Evolutionary conservation across 2,797 vertebrate species (phyloP), one percentile per base, ranked within the genome.

Genomic region (Sphaeramia orbicularis): DNA sequence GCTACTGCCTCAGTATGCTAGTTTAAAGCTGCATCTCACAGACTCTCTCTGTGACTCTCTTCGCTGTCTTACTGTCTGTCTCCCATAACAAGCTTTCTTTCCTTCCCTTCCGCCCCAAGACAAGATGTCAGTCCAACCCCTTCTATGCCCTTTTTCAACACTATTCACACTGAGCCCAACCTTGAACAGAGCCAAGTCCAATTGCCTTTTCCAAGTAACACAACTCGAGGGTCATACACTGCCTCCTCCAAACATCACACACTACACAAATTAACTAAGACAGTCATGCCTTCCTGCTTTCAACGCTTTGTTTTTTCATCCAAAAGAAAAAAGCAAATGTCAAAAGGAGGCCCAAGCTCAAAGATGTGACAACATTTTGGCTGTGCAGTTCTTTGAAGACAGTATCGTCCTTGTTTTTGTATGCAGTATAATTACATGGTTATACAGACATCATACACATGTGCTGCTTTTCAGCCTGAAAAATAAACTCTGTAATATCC

Each of bases 221-320:
- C 47, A 45, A 68, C 56, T 45, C 50, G 57, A 64, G 36, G 42
- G 35, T 72, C 51, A 55, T 10, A 43, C 8, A 14, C 38, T 64
- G 21, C 55, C 53, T 52, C 19, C 35, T 36, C 36, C 36, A 24
- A 41, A 58, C 61, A 61, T 24, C 41, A 7, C 32, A 53, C 21
- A 56, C 64, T 53, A 58, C 65, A 66, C 69, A 82, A 72, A 80
- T 10, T 67, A 55, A 75, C 63, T 76, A 48, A 80, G 67, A 74
- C n/a, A 35, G 44, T 81, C 64, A 58, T 69, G 51, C 68, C 65
- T 54, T 66, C 51, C 54, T 32, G 65, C 45, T 76, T 79, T 87
- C 64, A 76, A 55, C 18, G 21, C n/a, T 18, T 62, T 64, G 14
- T 19, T 55, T 60, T 74, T 82, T 70, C 62, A 64, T 62, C 44